Conservation (phyloP, 2,888 invertebrate genomes). For the Coremacera marginata region DNA sequence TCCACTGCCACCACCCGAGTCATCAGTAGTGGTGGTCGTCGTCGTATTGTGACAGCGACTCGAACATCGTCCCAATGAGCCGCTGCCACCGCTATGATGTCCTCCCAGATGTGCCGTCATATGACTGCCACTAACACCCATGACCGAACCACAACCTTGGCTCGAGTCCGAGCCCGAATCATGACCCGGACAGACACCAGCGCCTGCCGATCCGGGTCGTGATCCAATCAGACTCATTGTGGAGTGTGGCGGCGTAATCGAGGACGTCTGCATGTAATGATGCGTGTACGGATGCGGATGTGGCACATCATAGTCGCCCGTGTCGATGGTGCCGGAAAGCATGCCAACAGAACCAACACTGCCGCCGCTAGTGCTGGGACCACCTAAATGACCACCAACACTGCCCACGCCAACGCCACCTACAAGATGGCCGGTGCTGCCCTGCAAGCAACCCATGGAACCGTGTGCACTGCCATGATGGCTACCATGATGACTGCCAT, state of each 20-base stretch:
- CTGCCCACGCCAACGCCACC: constrained; percentile 52
- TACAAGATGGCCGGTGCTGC: constrained; percentile 55
- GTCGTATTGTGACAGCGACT: constrained; percentile 65
- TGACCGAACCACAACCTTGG: constrained; percentile 67
- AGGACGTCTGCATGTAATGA: constrained; percentile 70
- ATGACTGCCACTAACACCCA: constrained; percentile 54
- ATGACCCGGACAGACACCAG: constrained; percentile 65
- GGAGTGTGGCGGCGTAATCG: constrained; percentile 68
- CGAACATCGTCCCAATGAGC: constrained; percentile 66
- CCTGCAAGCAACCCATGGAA: constrained; percentile 62
- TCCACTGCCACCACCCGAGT: constrained; percentile 66
- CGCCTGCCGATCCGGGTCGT: constrained; percentile 67
- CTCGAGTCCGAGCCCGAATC: constrained; percentile 69
- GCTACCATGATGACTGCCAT: constrained; percentile 57
- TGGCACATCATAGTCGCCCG: constrained; percentile 70
- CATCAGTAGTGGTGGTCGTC: constrained; percentile 60
- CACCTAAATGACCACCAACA: constrained; percentile 48
- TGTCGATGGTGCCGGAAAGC: constrained; percentile 66
- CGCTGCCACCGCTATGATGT: constrained; percentile 60
- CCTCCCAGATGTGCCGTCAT: constrained; percentile 50
- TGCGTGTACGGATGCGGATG: constrained; percentile 70
- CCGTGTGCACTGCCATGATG: constrained; percentile 57
- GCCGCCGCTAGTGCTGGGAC: constrained; percentile 51
- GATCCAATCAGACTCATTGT: constrained; percentile 66
- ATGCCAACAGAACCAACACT: constrained; percentile 65